Percentiles rank a stretch among this genome's conserved stretches.
Evolutionary conservation across 1,140 invertebrate genomes (phyloP).

Genomic region (Calephelis virginiensis): DNA sequence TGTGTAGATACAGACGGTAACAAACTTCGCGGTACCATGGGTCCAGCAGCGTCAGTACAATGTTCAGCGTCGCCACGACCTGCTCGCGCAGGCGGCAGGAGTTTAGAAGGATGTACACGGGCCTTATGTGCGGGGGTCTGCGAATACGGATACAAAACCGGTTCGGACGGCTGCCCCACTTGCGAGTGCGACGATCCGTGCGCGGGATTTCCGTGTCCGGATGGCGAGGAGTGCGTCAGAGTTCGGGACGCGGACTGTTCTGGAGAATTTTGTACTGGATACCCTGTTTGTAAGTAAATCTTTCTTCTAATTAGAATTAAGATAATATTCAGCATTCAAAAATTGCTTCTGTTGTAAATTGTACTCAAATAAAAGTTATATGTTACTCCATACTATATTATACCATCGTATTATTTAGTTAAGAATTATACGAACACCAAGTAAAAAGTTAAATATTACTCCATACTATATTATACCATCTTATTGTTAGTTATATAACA

Average conservation of each 20-base stretch:
- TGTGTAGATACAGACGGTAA: conserved; percentile 88
- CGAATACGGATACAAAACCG: conserved; percentile 90
- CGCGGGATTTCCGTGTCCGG: conserved; percentile 85
- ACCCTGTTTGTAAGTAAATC: conserved; percentile 83
- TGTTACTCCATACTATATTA: no score
- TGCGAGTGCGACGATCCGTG: conserved; percentile 93
- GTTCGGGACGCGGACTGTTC: conserved; percentile 84
- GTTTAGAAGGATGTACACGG: conserved; percentile 67
- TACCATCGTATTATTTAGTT: no score
- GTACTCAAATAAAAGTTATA: no score
- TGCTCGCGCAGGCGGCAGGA: conserved; percentile 62
- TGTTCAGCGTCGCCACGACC: conserved; percentile 74
- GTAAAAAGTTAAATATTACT: no score
- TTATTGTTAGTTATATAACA: no score
- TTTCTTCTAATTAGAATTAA: neutral
- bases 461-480: no score
- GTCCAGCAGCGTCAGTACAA: conserved; percentile 83
- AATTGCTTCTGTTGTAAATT: no score
- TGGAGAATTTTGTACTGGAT: conserved; percentile 84
- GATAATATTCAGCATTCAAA: conserved; percentile 39
- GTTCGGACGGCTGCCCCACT: conserved; percentile 87
- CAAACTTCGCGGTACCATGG: conserved; percentile 88
- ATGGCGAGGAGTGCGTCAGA: conserved; percentile 86
- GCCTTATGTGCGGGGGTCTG: conserved; percentile 88
- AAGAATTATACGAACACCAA: no score